Base-by-base conservation (phyloP, 2,797 vertebrate genomes). In the Danio tinwini region DNA sequence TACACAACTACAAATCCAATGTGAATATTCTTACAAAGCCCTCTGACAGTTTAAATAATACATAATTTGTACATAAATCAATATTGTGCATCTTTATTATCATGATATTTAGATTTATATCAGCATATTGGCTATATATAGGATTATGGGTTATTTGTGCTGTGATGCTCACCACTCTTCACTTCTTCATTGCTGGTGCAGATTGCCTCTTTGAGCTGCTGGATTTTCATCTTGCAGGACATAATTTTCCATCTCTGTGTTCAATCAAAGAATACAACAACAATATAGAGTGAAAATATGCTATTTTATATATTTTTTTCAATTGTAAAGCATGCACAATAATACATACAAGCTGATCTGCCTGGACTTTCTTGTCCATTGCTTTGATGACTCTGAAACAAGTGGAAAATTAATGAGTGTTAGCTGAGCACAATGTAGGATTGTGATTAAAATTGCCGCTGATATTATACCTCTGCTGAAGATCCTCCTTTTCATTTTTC, bases 221-320 rank as follows among this genome's bases (percentile, higher is more conserved):
- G 95, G 74, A 98, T 96, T 88, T 96, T 96, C 94, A 97, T 97
- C 91, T 94, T 96, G 89, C 96, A 98, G 16, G 97, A 96, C 97
- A 98, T 99, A 83, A 98, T 96, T 93, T 98, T 97, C 98, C 98
- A 99, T 81, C 97, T 96, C 98, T 99, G 92, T 82, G 88, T 89
- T 85, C n/a, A 82, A 21, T 86, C 82, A 86, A 63, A 82, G 50
- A n/a, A 7, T 13, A 78, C 5, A 70, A 50, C 7, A 5, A 72
- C 8, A 6, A 65, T 56, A 37, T 2, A 44, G 6, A n/a, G n/a
- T n/a, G n/a, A n/a, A n/a, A n/a, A n/a, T n/a, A n/a, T n/a, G n/a
- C n/a, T n/a, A n/a, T n/a, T n/a, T n/a, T n/a, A n/a, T n/a, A n/a
- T n/a, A n/a, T n/a, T n/a, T n/a, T n/a, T n/a, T n/a, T n/a, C n/a